Conservation (phyloP, 2,113 vertebrate species). For the Tetrao urogallus region DNA sequence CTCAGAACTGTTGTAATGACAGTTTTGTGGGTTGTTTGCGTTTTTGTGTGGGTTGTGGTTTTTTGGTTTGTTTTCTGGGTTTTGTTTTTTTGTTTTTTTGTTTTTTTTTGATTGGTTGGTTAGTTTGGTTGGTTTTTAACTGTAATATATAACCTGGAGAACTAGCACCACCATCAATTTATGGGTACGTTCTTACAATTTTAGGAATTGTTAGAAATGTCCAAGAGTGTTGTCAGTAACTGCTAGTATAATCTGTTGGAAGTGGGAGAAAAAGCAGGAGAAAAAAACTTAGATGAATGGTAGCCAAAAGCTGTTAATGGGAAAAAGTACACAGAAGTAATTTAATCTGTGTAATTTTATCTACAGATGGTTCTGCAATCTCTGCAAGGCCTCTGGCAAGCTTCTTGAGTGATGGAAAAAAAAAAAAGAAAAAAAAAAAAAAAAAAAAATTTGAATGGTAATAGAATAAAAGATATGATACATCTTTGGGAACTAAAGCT, state of each 20-base stretch:
- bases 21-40: neutral
- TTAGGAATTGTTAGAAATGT: neutral
- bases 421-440: neutral
- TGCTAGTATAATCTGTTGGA: neutral
- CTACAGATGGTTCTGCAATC: conserved; percentile 10
- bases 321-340: conserved; percentile 1
- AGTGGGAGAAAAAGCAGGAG: neutral
- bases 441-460: neutral
- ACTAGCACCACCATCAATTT: neutral
- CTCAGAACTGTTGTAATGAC: neutral
- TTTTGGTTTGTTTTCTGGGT: too few species aligned
- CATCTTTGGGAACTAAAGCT: neutral
- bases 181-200: neutral
- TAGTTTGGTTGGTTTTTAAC: neutral
- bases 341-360: conserved; percentile 25
- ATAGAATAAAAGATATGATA: neutral
- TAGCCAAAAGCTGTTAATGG: conserved; percentile 45
- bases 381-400: neutral
- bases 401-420: neutral
- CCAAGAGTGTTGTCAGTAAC: neutral
- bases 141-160: neutral
- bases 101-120: neutral
- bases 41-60: neutral
- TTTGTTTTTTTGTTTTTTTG: neutral
- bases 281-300: neutral